These are phyloP conservation scores for Dermolepida albohirtum DNA, from an alignment of 2,888 invertebrate species.

Conservation along the genomic window DNA sequence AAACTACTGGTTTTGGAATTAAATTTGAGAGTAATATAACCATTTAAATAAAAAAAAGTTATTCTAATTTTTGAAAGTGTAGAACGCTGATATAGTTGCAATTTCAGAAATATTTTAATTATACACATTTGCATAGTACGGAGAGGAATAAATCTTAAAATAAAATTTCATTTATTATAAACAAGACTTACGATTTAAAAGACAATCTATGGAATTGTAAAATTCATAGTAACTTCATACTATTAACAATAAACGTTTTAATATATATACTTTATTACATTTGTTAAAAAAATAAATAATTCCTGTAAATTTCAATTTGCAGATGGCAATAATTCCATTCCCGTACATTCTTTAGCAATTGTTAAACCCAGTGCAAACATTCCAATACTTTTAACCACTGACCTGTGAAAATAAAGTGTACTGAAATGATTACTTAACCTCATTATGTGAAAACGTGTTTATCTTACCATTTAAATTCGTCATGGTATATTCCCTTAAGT, in stretches of 20 bases:
- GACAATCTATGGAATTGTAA: not conserved
- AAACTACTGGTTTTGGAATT: no score
- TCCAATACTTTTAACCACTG: constrained; percentile 83
- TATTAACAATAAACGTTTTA: not conserved
- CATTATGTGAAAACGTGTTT: constrained; percentile 33
- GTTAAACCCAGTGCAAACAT: constrained; percentile 82
- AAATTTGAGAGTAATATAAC: no score
- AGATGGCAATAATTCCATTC: constrained; percentile 70
- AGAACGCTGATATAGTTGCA: no score
- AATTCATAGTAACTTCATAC: not conserved
- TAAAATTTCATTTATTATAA: not conserved
- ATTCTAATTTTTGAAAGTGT: no score
- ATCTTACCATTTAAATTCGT: constrained; percentile 83
- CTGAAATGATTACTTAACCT: constrained; percentile 20
- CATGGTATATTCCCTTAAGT: constrained; percentile 76
- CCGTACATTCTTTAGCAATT: constrained; percentile 82
- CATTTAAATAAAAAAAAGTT: no score
- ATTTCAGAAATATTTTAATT: no score
- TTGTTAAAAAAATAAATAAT: not conserved
- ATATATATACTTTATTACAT: not conserved
- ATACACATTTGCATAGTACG: no score
- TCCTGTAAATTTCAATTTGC: constrained; percentile 23
- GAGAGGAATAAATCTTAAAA: no score
- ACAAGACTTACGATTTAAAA: not conserved
- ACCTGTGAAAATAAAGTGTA: constrained; percentile 70